Evolutionary conservation across 1,140 invertebrate genomes (phyloP).

Genomic region (Neuroterus valhalla): DNA sequence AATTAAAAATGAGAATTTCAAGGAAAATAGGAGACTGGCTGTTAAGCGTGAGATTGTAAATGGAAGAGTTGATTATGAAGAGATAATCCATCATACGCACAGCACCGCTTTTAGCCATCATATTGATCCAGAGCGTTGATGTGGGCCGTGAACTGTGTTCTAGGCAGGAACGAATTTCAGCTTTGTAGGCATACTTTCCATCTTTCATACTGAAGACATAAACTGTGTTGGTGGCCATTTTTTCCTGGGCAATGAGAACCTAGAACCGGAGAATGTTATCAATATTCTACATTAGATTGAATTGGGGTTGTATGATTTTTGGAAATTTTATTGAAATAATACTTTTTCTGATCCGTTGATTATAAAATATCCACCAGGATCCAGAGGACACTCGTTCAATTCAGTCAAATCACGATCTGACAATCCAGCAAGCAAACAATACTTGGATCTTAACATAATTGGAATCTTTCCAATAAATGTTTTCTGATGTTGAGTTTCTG

Average conservation of each 20-base stretch:
- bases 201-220: conserved; percentile 99
- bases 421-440: conserved; percentile 93
- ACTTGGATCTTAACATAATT: conserved; percentile 98
- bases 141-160: conserved; percentile 95
- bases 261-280: conserved; percentile 33
- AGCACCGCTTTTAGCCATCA: conserved; percentile 95
- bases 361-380: conserved; percentile 98
- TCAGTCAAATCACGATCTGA: conserved; percentile 98
- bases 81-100: conserved; percentile 61
- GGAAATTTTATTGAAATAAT: conserved; percentile 33
- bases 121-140: conserved; percentile 98
- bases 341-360: conserved; percentile 98
- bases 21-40: too few relatives aligned
- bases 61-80: too few relatives aligned
- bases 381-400: conserved; percentile 98
- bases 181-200: conserved; percentile 97
- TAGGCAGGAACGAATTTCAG: conserved; percentile 95
- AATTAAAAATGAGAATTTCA: too few relatives aligned
- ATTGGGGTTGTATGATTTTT: not conserved
- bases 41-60: too few relatives aligned
- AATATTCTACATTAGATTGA: not conserved
- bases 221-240: conserved; percentile 99
- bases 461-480: conserved; percentile 99
- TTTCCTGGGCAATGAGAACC: conserved; percentile 96
- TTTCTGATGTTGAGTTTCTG: conserved; percentile 80